phyloP scores from a whole-genome alignment of 2,888 invertebrate genomes.

The Diaprepes abbreviatus region DNA sequence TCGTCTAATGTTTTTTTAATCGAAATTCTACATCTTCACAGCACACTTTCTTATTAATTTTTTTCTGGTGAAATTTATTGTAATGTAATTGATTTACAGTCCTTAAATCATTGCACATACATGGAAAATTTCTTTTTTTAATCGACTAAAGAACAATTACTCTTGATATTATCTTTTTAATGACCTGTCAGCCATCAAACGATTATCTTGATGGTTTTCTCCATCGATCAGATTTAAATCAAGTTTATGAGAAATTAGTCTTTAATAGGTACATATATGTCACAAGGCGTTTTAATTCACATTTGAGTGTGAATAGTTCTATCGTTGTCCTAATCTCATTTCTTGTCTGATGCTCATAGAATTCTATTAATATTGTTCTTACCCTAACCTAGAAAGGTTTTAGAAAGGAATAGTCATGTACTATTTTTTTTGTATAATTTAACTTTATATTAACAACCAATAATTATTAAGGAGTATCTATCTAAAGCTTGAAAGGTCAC shows the following conservation, averaged over 20 bases:
- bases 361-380: no score
- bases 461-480: no score
- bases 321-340: neutral
- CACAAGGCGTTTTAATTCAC: neutral
- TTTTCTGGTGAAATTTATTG: conserved; percentile 8
- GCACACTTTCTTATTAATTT: conserved; percentile 6
- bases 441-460: no score
- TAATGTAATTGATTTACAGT: neutral
- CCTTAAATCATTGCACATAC: conserved; percentile 6
- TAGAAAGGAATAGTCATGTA: no score
- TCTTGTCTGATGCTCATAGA: no score
- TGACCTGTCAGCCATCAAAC: conserved; percentile 17
- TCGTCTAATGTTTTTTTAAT: neutral
- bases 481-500: no score
- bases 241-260: neutral
- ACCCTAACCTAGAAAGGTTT: no score
- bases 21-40: neutral
- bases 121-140: neutral
- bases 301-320: neutral
- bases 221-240: conserved; percentile 5
- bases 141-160: neutral
- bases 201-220: neutral
- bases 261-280: neutral
- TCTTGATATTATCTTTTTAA: conserved; percentile 20
- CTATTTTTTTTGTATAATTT: no score